Evolutionary conservation across 2,797 vertebrate genomes (phyloP).

Genomic region (Enteromius thamalakanensis): DNA sequence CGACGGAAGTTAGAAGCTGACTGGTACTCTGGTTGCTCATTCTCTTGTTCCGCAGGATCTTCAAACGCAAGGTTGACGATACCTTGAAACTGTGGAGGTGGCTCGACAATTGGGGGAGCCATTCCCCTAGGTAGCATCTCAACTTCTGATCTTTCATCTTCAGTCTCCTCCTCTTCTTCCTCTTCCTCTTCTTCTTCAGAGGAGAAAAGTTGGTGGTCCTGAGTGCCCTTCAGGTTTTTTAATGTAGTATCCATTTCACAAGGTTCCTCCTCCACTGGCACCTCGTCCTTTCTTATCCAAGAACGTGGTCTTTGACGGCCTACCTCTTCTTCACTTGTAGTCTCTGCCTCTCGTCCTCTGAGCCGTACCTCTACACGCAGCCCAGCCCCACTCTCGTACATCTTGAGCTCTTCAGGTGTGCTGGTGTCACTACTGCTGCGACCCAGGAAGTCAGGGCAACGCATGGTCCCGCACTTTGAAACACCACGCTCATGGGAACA

Average conservation of each 20-base stretch:
- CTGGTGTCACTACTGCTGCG: conserved; percentile 98
- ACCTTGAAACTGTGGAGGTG: conserved; percentile 85
- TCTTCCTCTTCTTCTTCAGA: conserved; percentile 93
- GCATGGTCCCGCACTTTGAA: conserved; percentile 93
- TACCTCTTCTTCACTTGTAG: conserved; percentile 90
- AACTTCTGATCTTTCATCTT: conserved; percentile 93
- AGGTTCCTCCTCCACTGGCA: conserved; percentile 63
- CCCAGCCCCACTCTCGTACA: conserved; percentile 87
- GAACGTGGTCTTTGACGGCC: conserved; percentile 77
- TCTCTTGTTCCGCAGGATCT: conserved; percentile 85
- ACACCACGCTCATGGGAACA: conserved; percentile 90
- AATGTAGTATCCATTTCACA: conserved; percentile 74
- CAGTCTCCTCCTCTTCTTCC: conserved; percentile 89
- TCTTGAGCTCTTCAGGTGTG: conserved; percentile 96
- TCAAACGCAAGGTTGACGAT: conserved; percentile 96
- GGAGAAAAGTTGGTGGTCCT: conserved; percentile 87
- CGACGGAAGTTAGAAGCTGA: conserved; percentile 86
- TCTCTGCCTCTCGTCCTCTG: conserved; percentile 82
- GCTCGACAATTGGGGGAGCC: conserved; percentile 67
- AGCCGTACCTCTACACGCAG: conserved; percentile 90
- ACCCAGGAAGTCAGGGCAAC: conserved; percentile 95
- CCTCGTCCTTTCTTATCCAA: conserved; percentile 81
- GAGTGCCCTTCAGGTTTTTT: conserved; percentile 75
- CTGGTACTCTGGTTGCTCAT: conserved; percentile 78
- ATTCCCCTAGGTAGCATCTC: conserved; percentile 83